Evolutionary conservation across 2,888 invertebrate genomes (phyloP).

Genomic region (Brachynemurus nebulosus): DNA sequence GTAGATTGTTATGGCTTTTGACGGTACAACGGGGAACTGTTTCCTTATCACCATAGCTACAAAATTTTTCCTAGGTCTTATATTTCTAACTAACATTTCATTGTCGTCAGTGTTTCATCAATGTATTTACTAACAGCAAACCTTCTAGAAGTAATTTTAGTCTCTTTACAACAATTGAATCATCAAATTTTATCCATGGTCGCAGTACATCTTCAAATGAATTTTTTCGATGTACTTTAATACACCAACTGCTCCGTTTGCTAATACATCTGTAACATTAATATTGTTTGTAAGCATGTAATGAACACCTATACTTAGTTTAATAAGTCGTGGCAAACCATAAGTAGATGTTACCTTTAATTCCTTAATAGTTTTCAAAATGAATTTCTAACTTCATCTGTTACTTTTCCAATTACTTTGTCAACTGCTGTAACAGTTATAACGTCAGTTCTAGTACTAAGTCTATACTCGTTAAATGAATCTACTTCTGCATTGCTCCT

Average conservation of each 20-base stretch:
- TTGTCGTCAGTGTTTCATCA: too few species aligned
- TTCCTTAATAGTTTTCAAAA: background rate
- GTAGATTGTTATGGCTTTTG: slow-evolving; percentile 17
- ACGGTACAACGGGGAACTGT: slow-evolving; percentile 16
- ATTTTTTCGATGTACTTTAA: slow-evolving; percentile 7
- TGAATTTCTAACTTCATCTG: background rate
- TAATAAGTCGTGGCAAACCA: slow-evolving; percentile 12
- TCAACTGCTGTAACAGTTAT: slow-evolving; percentile 2
- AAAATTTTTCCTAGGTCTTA: too few species aligned
- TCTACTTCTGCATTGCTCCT: slow-evolving; percentile 11
- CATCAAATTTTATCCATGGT: too few species aligned
- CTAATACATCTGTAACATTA: slow-evolving; percentile 12
- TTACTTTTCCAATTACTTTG: slow-evolving; percentile 2
- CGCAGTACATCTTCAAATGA: too few species aligned
- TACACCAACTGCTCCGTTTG: slow-evolving; percentile 19
- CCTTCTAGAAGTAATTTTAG: too few species aligned
- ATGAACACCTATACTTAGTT: slow-evolving; percentile 18
- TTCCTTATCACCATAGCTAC: slow-evolving; percentile 5
- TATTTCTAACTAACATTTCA: too few species aligned
- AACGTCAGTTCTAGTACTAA: background rate
- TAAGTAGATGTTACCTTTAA: slow-evolving; percentile 4
- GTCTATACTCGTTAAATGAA: slow-evolving; percentile 9
- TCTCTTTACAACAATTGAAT: too few species aligned
- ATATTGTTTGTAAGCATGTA: slow-evolving; percentile 19
- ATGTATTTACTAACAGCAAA: too few species aligned